Evolutionary conservation across 2,113 vertebrate species (phyloP).

Genomic region (Procavia capensis): DNA sequence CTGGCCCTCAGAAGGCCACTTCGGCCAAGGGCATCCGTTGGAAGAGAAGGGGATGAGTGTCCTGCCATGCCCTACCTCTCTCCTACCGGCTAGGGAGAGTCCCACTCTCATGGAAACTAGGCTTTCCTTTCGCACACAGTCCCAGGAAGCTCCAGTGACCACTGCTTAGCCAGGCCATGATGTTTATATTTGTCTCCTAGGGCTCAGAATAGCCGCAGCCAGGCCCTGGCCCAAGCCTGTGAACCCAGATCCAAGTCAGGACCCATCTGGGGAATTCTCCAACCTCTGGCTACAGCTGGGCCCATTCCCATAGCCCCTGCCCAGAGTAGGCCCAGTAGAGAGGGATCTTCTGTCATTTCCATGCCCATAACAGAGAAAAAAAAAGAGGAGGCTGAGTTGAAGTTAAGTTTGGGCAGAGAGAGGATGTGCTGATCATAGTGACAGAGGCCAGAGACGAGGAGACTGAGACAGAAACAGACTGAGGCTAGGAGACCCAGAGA

Average conservation of each 20-base stretch:
- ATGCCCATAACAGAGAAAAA: background rate
- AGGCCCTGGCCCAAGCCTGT: background rate
- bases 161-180: background rate
- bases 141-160: background rate
- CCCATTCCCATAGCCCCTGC: background rate
- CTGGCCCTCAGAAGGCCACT: background rate
- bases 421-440: background rate
- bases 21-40: background rate
- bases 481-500: background rate
- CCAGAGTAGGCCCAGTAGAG: background rate
- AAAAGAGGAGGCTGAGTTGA: too few species aligned
- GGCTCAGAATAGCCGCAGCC: conserved; percentile 21
- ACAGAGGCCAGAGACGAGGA: accelerated
- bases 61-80: background rate
- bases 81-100: too few species aligned
- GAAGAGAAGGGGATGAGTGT: background rate
- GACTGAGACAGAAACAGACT: background rate
- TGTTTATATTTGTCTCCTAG: background rate
- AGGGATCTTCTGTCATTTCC: background rate
- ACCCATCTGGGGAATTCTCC: background rate
- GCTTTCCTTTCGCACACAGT: background rate
- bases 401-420: background rate
- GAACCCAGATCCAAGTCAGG: background rate
- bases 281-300: background rate
- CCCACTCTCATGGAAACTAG: background rate